Conservation (phyloP, 1,140 invertebrate genomes). For the Aphelenchoides fujianensis region DNA sequence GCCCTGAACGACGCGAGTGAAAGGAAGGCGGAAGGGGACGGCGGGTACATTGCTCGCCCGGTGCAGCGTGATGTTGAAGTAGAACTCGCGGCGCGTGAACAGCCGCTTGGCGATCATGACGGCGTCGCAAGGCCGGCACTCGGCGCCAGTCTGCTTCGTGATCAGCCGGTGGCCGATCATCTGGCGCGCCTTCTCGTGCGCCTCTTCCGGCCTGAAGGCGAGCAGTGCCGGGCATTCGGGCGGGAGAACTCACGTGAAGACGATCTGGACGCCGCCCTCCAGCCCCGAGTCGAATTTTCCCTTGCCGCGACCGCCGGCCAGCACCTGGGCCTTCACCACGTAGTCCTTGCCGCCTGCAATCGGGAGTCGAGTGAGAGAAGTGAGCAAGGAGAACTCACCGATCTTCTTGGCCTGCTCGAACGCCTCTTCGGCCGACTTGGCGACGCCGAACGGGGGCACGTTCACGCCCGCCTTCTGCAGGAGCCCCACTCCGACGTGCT, state of each 20-base stretch:
- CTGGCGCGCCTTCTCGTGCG: slow-evolving; percentile 75
- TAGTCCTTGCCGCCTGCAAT: slow-evolving; percentile 65
- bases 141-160: slow-evolving; percentile 92
- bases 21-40: slow-evolving; percentile 12
- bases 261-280: slow-evolving; percentile 86
- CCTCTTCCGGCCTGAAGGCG: slow-evolving; percentile 76
- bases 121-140: slow-evolving; percentile 84
- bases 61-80: slow-evolving; percentile 95
- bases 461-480: slow-evolving; percentile 80
- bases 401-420: slow-evolving; percentile 73
- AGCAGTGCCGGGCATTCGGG: not conserved
- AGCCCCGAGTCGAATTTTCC: slow-evolving; percentile 83
- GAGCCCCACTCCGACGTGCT: slow-evolving; percentile 84
- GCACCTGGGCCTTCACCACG: slow-evolving; percentile 93
- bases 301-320: slow-evolving; percentile 89
- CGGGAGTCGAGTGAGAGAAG: slow-evolving; percentile 25
- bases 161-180: slow-evolving; percentile 88
- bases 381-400: slow-evolving; percentile 61
- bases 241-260: slow-evolving; percentile 64
- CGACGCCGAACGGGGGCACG: slow-evolving; percentile 88
- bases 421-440: slow-evolving; percentile 79
- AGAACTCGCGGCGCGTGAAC: slow-evolving; percentile 89
- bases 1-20: slow-evolving; percentile 69
- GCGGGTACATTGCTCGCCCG: slow-evolving; percentile 78
- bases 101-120: slow-evolving; percentile 91